Evolutionary conservation across 2,113 vertebrate genomes (phyloP), one percentile per base, ranked within the genome.

Genomic region (Fregata magnificens): DNA sequence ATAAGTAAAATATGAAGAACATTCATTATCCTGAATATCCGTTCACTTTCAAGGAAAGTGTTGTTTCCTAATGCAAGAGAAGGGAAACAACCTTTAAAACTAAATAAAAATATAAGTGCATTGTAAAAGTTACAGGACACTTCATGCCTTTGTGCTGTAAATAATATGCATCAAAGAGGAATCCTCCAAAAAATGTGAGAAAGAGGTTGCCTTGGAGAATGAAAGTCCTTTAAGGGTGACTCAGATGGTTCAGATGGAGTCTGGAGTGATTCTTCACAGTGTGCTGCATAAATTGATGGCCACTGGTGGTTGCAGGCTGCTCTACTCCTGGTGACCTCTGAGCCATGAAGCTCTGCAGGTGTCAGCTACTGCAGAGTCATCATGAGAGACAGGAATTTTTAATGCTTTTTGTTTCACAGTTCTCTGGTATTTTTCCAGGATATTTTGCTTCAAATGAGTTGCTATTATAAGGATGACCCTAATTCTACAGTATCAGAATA

Each of bases 1-100:
- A 67, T 89, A 82, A 88, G 91, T 91, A 97, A 96, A 94, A 86
- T 84, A 90, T 82, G 31, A 93, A 95, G 45, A 88, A 76, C 28
- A 44, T 66, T 96, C 21, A 82, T 93, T 95, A 84, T 29, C 8
- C 13, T 62, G 66, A 49, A 47, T 78, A 65, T 29, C 58, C 11
- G 3, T 25, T 55, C 85, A 52, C 73, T 93, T 81, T 72, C 49
- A 94, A 93, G 47, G 19, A 32, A 62, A 88, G 19, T 1, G 2
- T 44, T 71, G n/a, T 83, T 90, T 94, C 40, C 81, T 28, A 58
- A 79, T 47, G 22, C 13, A 10, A 67, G 78, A 62, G n/a, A 58
- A 31, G 4, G 10, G 25, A 49, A 55, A 61, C 8, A 87, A 32
- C 15, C 11, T 36, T 74, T 53, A 78, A 29, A 70, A n/a, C 11